Conservation (phyloP, 2,113 vertebrate species). For the Mugil cephalus region DNA sequence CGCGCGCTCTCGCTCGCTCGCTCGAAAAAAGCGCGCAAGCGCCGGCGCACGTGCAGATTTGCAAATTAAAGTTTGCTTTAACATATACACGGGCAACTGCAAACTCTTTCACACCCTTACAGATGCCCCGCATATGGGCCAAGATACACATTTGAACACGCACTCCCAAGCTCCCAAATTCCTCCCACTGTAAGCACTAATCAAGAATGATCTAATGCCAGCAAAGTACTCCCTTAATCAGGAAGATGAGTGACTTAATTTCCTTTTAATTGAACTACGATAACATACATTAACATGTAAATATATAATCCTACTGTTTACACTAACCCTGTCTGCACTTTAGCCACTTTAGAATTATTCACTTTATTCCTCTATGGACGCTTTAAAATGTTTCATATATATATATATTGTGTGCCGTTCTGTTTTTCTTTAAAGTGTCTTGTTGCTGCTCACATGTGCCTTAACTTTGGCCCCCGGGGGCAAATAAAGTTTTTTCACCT, state of each 20-base stretch:
- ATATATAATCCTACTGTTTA: too few species aligned
- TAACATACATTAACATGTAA: too few species aligned
- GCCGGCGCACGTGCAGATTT: not conserved
- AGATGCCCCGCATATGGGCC: slow-evolving; percentile 10
- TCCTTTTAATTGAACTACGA: slow-evolving; percentile 43
- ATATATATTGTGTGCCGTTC: too few species aligned
- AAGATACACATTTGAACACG: not conserved
- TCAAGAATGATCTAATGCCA: slow-evolving; percentile 8
- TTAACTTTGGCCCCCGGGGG: too few species aligned
- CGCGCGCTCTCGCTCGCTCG: slow-evolving; percentile 2
- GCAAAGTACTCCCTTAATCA: not conserved
- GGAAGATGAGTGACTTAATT: slow-evolving; percentile 30
- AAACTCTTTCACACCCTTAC: slow-evolving; percentile 8
- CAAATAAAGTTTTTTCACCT: too few species aligned
- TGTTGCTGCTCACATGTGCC: too few species aligned
- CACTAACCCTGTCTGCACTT: too few species aligned
- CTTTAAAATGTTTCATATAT: too few species aligned
- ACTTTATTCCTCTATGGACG: too few species aligned
- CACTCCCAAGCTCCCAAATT: slow-evolving; percentile 2
- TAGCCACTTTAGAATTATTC: too few species aligned
- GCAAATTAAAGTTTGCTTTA: not conserved
- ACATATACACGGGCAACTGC: not conserved
- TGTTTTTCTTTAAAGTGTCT: too few species aligned
- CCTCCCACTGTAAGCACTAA: slow-evolving; percentile 10
- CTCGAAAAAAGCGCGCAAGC: not conserved